phyloP scores from a whole-genome alignment of 1,140 invertebrate species.

The Brachionus koreanus region DNA sequence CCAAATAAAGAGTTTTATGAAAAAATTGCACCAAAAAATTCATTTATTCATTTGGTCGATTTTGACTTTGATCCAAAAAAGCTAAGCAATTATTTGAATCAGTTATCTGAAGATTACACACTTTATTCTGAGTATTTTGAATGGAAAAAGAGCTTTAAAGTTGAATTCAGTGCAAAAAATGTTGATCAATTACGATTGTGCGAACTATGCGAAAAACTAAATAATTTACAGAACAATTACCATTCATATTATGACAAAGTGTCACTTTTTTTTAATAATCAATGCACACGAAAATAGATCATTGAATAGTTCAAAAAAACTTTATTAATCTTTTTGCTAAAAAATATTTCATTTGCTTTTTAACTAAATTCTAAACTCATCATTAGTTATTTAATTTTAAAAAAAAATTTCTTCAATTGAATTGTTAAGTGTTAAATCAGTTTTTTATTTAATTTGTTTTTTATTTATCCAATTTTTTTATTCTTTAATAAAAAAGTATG shows the following conservation, averaged over 20 bases:
- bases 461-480: too few species aligned
- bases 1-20: conserved; percentile 51
- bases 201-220: conserved; percentile 12
- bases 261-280: background rate
- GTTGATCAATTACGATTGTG: conserved; percentile 7
- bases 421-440: too few species aligned
- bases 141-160: conserved; percentile 36
- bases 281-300: background rate
- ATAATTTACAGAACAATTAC: background rate
- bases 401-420: too few species aligned
- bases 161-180: background rate
- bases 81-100: background rate
- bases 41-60: conserved; percentile 88
- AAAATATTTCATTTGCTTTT: too few species aligned
- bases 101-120: background rate
- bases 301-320: too few species aligned
- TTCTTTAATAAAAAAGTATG: too few species aligned
- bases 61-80: conserved; percentile 62
- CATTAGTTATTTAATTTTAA: too few species aligned
- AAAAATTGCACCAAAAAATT: conserved; percentile 63
- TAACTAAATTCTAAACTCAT: too few species aligned
- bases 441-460: too few species aligned
- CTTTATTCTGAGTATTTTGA: conserved; percentile 9
- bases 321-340: too few species aligned
- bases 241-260: conserved; percentile 12